A percentile compares a stretch with the other conserved stretches of the same genome.
These are phyloP conservation scores for Laticauda laticaudata DNA, from an alignment of 2,113 vertebrate genomes.

Conservation along the genomic window DNA sequence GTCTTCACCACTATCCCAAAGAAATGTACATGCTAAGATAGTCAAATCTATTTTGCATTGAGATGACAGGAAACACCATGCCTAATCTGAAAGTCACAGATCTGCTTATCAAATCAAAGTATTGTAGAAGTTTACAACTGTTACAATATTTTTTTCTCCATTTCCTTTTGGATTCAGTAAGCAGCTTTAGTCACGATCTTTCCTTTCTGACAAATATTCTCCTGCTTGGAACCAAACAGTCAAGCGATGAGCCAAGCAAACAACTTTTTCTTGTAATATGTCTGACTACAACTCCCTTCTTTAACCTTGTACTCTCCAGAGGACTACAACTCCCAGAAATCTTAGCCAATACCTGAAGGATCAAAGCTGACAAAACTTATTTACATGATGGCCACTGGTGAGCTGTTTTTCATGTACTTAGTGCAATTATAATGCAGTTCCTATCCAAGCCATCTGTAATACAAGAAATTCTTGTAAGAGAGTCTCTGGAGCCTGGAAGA, in stretches of 20 bases:
- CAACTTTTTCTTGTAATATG: background rate
- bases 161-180: background rate
- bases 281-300: background rate
- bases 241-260: background rate
- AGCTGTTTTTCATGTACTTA: background rate
- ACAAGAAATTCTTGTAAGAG: background rate
- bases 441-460: background rate
- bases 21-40: constrained; percentile 47
- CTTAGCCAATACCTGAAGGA: background rate
- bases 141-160: background rate
- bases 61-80: background rate
- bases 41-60: background rate
- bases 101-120: background rate
- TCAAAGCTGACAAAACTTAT: background rate
- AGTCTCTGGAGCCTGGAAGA: background rate
- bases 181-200: background rate
- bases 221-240: background rate
- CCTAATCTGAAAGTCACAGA: background rate
- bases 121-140: background rate
- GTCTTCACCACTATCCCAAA: constrained; percentile 47
- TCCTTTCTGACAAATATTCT: background rate
- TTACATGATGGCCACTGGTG: background rate
- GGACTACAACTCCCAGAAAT: background rate
- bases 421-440: background rate
- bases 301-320: background rate